Conservation (phyloP, 2,888 invertebrate genomes). For the Harpalus rubripes region DNA sequence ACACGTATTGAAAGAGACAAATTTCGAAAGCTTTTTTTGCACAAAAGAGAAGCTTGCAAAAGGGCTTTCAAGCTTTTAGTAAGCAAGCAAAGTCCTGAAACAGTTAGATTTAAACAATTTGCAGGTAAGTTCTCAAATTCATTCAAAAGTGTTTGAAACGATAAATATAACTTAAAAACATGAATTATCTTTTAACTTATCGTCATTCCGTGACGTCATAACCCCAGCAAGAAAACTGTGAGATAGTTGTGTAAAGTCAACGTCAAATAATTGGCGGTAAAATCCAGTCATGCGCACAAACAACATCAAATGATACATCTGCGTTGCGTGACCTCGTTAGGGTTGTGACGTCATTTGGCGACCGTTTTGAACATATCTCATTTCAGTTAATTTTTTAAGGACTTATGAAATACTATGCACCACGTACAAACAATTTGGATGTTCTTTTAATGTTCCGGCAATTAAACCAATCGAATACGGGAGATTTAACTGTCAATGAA, state of each 20-base stretch:
- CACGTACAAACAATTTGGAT: conserved; percentile 86
- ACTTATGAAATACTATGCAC: conserved; percentile 88
- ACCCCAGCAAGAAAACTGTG: too few relatives aligned
- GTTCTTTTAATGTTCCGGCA: conserved; percentile 90
- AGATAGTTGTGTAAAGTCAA: too few relatives aligned
- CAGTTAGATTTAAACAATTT: conserved; percentile 87
- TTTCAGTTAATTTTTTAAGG: too few relatives aligned
- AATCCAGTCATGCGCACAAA: too few relatives aligned
- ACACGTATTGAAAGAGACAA: conserved; percentile 92
- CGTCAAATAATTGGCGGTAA: too few relatives aligned
- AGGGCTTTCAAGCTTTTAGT: conserved; percentile 90
- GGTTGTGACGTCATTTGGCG: too few relatives aligned
- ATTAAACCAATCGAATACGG: conserved; percentile 84
- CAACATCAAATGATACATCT: too few relatives aligned
- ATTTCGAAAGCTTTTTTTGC: conserved; percentile 89
- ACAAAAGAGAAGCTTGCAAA: conserved; percentile 89
- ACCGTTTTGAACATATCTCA: too few relatives aligned
- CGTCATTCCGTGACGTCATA: too few relatives aligned
- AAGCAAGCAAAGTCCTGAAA: conserved; percentile 85
- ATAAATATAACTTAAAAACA: too few relatives aligned
- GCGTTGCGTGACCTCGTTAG: too few relatives aligned
- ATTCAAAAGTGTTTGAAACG: neutral
- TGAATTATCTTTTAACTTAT: too few relatives aligned
- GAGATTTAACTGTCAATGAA: conserved; percentile 85
- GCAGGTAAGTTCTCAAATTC: conserved; percentile 78